Percentiles rank a stretch among this genome's conserved stretches.
These are phyloP conservation scores for Ageneiosus marmoratus DNA, from an alignment of 2,113 vertebrate species.

Conservation along the genomic window DNA sequence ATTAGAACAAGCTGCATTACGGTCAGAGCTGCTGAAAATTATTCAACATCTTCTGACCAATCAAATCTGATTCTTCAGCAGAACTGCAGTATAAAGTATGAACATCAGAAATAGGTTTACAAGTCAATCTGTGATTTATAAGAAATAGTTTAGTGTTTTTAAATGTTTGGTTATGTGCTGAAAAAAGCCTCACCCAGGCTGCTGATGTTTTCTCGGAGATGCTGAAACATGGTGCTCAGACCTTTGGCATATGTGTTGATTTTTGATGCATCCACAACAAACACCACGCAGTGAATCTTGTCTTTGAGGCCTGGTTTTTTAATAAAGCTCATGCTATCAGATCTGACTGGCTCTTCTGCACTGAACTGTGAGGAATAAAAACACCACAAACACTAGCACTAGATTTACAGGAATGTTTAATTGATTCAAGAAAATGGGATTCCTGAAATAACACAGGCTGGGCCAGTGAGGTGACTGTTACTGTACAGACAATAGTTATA, in stretches of 20 bases:
- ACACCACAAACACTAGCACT: neutral
- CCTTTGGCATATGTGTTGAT: constrained; percentile 56
- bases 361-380: constrained; percentile 59
- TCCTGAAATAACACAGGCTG: neutral
- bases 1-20: neutral
- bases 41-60: neutral
- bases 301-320: constrained; percentile 62
- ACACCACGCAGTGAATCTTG: constrained; percentile 72
- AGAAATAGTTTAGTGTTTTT: neutral
- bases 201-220: constrained; percentile 69
- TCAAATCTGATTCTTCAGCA: neutral
- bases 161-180: too few relatives aligned
- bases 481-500: neutral
- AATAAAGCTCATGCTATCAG: constrained; percentile 62
- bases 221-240: constrained; percentile 57
- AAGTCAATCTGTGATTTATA: neutral
- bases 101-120: neutral
- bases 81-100: neutral
- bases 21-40: neutral
- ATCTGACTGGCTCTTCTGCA: constrained; percentile 58
- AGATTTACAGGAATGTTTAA: neutral
- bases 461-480: neutral
- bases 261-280: constrained; percentile 66
- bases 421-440: neutral
- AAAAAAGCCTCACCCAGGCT: constrained; percentile 65